Percentiles rank a stretch among this genome's conserved stretches.
These are phyloP conservation scores for Pteria penguin DNA, from an alignment of 2,888 invertebrate species.

Conservation along the genomic window DNA sequence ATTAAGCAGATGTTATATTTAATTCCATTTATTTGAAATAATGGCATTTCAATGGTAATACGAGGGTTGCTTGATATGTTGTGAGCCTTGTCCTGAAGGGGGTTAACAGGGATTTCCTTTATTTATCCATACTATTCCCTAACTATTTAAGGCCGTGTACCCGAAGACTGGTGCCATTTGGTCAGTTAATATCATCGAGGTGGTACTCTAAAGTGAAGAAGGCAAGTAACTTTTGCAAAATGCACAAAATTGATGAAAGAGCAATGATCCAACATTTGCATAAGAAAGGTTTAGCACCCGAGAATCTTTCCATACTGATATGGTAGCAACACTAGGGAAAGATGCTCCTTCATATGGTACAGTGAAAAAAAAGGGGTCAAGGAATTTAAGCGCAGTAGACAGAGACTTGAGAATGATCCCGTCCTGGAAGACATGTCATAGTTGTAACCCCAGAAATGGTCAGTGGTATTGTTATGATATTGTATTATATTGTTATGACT, in stretches of 20 bases:
- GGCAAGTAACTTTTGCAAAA: not conserved
- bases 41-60: no score
- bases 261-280: not conserved
- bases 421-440: no score
- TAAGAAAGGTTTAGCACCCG: not conserved
- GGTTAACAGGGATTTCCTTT: not conserved
- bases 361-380: not conserved
- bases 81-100: not conserved
- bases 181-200: not conserved
- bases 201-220: not conserved
- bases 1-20: no score
- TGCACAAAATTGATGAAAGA: not conserved
- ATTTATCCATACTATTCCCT: not conserved
- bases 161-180: not conserved
- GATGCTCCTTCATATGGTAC: not conserved
- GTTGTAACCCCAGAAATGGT: not conserved
- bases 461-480: no score
- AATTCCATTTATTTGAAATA: no score
- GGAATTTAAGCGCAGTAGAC: not conserved
- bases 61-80: not conserved
- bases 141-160: not conserved
- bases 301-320: not conserved
- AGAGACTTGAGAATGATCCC: not conserved
- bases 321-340: not conserved
- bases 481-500: not conserved